Evolutionary conservation across 2,113 vertebrate species (phyloP), one percentile per base, ranked within the genome.

Genomic region (Rousettus leschenaultii): DNA sequence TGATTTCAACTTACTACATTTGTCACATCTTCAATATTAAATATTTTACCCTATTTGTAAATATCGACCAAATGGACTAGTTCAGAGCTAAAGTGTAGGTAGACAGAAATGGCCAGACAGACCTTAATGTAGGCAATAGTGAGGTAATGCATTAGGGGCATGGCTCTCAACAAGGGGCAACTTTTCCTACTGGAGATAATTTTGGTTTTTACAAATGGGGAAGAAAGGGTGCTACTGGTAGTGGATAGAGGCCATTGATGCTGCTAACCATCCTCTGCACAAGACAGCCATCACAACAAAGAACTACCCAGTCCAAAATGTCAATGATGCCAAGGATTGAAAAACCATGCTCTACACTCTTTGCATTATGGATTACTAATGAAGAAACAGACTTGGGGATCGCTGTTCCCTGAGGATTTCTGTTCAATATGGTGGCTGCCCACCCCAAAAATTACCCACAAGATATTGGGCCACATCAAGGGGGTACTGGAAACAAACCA

Each of bases 31-130:
- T 75, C 38, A 80, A 38, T 70, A 85, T 84, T 89, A 95, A 97
- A 79, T 88, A 92, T 89, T 95, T 82, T 96, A 35, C 18, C 53
- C 53, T 65, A n/a, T 94, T 96, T 94, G 79, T 89, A 94, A 90
- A 88, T 92, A 93, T 73, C 85, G 86, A 82, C 22, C 57, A 77
- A 92, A 38, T 88, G 77, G 26, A 78, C 71, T 90, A 30, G 40
- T 85, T 96, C 88, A 94, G 66, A 92, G 48, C 57, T 94, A 85
- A 95, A 80, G 66, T 87, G 18, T 71, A 95, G 66, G 13, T 40
- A 65, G 65, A 71, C 18, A 7, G 55, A 91, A 95, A 93, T 87
- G 28, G 33, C 68, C 65, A 57, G 35, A 74, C n/a, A 80, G 45
- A 90, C 30, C 26, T 86, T 66, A 83, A 82, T n/a, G 48, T 40